phyloP scores from a whole-genome alignment of 2,888 invertebrate species.

The Slavum lentiscoides region DNA sequence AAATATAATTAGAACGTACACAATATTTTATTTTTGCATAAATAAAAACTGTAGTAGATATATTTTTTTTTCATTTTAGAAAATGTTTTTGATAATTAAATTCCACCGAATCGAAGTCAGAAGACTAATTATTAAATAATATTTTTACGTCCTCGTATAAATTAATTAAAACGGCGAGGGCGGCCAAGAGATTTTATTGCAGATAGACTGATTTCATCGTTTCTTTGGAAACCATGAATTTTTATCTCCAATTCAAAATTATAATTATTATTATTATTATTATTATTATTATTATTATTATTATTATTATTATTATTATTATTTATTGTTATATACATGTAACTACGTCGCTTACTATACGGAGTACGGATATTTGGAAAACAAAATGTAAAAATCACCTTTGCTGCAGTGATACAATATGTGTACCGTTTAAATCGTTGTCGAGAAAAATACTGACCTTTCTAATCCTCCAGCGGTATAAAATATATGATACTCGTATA shows the following conservation, averaged over 20 bases:
- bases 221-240: not conserved
- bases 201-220: not conserved
- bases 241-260: not conserved
- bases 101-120: not conserved
- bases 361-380: not conserved
- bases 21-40: no score
- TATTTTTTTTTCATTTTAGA: not conserved
- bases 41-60: no score
- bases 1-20: no score
- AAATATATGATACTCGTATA: no score
- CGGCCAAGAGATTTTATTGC: not conserved
- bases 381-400: not conserved
- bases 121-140: not conserved
- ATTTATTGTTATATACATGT: no score
- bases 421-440: slow-evolving; percentile 5
- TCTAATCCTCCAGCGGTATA: not conserved
- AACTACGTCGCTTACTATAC: no score
- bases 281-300: no score
- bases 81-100: not conserved
- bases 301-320: no score
- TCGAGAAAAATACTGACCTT: not conserved
- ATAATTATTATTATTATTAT: no score
- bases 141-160: not conserved
- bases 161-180: not conserved
- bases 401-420: not conserved